A percentile compares a stretch with the other conserved stretches of the same genome.
These are phyloP conservation scores for Pristiophorus japonicus DNA, from an alignment of 2,113 vertebrate species.

Conservation along the genomic window DNA sequence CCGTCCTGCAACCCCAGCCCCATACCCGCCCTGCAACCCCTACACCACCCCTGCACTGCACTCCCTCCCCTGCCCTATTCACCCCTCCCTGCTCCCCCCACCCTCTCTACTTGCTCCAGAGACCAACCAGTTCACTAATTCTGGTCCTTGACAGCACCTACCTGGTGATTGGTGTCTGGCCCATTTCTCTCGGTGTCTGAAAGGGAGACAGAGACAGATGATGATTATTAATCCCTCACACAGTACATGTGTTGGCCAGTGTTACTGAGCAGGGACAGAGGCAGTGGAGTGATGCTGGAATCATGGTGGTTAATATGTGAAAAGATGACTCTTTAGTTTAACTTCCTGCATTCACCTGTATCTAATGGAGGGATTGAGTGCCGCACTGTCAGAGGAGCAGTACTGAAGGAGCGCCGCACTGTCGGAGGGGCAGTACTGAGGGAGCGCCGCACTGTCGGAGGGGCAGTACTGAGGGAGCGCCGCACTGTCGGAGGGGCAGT, in stretches of 20 bases:
- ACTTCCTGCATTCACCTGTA: neutral
- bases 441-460: no score
- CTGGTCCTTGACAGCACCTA: conserved; percentile 40
- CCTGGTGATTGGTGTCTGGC: conserved; percentile 80
- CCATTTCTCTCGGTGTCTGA: conserved; percentile 77
- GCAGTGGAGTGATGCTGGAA: neutral
- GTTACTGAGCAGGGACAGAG: neutral
- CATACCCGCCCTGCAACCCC: no score
- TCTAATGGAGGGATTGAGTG: neutral
- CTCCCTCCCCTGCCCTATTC: no score
- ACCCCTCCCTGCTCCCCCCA: neutral
- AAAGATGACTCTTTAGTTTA: neutral
- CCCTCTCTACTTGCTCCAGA: no score
- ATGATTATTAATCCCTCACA: neutral
- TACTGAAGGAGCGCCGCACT: neutral
- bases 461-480: no score
- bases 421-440: neutral
- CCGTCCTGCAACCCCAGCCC: no score
- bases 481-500: no score
- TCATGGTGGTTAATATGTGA: neutral
- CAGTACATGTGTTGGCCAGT: no score
- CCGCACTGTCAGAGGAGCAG: neutral
- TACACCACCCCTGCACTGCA: no score
- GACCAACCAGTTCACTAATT: no score
- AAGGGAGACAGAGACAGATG: conserved; percentile 45